These are phyloP conservation scores for Trogon surrucura DNA, from an alignment of 2,113 vertebrate genomes.

Conservation along the genomic window DNA sequence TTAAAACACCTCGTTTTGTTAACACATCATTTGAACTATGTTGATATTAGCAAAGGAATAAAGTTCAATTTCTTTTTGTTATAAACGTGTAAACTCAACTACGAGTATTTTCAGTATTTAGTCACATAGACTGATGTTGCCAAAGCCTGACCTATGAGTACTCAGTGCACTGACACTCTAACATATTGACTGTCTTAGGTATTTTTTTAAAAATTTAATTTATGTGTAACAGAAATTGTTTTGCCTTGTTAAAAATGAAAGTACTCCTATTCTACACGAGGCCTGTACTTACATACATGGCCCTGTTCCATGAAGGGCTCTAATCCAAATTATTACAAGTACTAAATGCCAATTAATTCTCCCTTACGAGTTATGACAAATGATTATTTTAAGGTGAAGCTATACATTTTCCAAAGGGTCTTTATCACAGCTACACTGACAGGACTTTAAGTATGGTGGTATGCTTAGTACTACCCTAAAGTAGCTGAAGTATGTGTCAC, in stretches of 20 bases:
- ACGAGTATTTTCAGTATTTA: not conserved
- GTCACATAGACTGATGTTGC: not conserved
- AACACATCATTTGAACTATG: not conserved
- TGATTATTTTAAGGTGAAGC: constrained; percentile 20
- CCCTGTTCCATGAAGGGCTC: not conserved
- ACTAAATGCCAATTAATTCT: constrained; percentile 45
- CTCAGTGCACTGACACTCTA: not conserved
- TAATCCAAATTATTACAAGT: not conserved
- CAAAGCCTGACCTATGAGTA: not conserved
- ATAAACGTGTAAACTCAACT: not conserved
- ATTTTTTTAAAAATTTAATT: not conserved
- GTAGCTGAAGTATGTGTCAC: constrained; percentile 47
- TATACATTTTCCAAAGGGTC: constrained; percentile 49
- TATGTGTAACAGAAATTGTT: not conserved
- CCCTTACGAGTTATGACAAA: constrained; percentile 22
- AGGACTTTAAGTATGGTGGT: constrained; percentile 24
- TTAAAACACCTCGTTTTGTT: not conserved
- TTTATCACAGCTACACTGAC: constrained; percentile 53
- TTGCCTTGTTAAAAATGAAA: not conserved
- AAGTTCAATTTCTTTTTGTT: not conserved
- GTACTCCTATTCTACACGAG: not conserved
- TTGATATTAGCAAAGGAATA: not conserved
- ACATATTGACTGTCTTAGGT: not conserved
- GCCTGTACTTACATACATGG: not conserved
- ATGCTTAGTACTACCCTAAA: constrained; percentile 34